These are phyloP conservation scores for Intellagama lesueurii DNA, from an alignment of 2,797 vertebrate genomes.

Conservation along the genomic window DNA sequence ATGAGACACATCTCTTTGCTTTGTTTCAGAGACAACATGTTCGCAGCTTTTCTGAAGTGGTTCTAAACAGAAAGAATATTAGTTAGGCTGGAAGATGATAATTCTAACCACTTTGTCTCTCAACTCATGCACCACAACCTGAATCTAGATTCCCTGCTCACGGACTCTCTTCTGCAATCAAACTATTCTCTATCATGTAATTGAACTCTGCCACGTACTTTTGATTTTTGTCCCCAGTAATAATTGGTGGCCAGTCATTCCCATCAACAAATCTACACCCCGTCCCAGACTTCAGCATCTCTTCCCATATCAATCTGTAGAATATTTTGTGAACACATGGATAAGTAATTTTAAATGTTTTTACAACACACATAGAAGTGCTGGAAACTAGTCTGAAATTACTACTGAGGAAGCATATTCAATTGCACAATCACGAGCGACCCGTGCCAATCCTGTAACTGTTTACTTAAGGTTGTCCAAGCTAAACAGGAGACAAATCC, in stretches of 20 bases:
- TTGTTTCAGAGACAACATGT: slow-evolving; percentile 28
- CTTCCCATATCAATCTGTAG: neutral
- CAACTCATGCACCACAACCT: neutral
- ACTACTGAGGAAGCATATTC: neutral
- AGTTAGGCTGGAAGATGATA: neutral
- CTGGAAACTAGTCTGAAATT: neutral
- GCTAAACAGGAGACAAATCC: neutral
- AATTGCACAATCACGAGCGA: neutral
- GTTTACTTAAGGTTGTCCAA: neutral
- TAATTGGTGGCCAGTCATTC: neutral
- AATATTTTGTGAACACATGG: neutral
- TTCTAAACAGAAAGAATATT: slow-evolving; percentile 41
- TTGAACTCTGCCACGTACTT: neutral
- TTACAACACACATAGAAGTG: too few relatives aligned
- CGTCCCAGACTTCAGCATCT: neutral
- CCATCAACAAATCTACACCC: neutral
- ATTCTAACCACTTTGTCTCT: neutral
- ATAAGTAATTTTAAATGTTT: neutral
- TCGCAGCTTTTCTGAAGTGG: slow-evolving; percentile 37
- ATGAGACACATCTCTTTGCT: neutral
- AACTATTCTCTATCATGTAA: neutral
- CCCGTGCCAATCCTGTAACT: neutral
- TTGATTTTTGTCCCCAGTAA: neutral
- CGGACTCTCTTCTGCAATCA: neutral
- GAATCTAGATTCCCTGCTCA: too few relatives aligned